Base-by-base conservation (phyloP, 2,888 invertebrate genomes). In the Esperia sulphurella region DNA sequence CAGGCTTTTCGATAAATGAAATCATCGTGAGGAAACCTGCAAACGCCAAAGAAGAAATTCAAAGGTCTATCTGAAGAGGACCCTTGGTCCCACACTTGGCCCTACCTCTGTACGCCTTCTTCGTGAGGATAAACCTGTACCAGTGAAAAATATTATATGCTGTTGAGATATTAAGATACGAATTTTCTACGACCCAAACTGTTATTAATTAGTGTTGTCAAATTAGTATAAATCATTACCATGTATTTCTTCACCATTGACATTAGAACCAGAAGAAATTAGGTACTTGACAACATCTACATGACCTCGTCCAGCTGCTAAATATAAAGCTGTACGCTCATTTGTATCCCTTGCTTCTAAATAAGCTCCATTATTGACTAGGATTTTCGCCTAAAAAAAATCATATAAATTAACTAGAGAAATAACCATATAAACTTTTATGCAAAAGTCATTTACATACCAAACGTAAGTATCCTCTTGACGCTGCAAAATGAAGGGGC, bases 161-260 rank as follows among this genome's bases (percentile, higher is more conserved):
- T n/a, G n/a, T n/a, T n/a, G n/a, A n/a, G n/a, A n/a, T n/a, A n/a
- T n/a, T n/a, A n/a, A n/a, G n/a, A n/a, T n/a, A n/a, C n/a, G n/a
- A n/a, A n/a, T n/a, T n/a, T n/a, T n/a, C n/a, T n/a, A n/a, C n/a
- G n/a, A n/a, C n/a, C n/a, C n/a, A n/a, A n/a, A n/a, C n/a, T n/a
- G n/a, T n/a, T n/a, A n/a, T n/a, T n/a, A n/a, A n/a, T n/a, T 21
- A 21, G 5, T 21, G 21, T 21, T 21, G 21, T 21, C 21, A 21
- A 21, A 21, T n/a, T n/a, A n/a, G n/a, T n/a, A n/a, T n/a, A n/a
- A 21, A 3, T 21, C 21, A 21, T 58, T 72, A 91, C 92, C 93
- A 63, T 92, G 91, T 52, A 92, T 91, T 71, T 95, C 94, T 78
- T 95, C 94, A 31, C 91, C 84, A 68, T 94, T 93, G 0, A 93